Percentiles rank a stretch among this genome's conserved stretches.
Evolutionary conservation across 2,888 invertebrate genomes (phyloP).

Genomic region (Eristalis intricaria): DNA sequence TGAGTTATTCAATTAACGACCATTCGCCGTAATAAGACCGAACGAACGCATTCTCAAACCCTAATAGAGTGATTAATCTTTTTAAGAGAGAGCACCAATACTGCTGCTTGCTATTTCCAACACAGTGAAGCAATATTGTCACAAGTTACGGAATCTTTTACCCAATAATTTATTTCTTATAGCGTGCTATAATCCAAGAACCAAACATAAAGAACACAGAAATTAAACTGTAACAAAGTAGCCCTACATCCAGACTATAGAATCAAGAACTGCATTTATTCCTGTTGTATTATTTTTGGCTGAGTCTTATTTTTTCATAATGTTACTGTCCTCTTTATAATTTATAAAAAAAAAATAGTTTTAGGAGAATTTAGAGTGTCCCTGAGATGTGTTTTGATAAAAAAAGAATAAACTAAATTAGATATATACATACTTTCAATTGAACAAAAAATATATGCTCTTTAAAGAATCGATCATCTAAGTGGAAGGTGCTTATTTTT

Average conservation of each 20-base stretch:
- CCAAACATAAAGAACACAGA: too few species aligned
- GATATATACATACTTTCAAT: not conserved
- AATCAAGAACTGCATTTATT: not conserved
- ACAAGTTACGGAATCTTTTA: too few species aligned
- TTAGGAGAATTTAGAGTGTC: not conserved
- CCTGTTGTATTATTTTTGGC: not conserved
- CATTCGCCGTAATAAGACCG: too few species aligned
- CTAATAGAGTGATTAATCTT: too few species aligned
- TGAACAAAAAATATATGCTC: not conserved
- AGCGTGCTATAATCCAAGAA: too few species aligned
- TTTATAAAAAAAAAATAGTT: not conserved
- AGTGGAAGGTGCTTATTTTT: not conserved
- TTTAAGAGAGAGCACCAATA: too few species aligned
- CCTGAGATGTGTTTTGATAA: not conserved
- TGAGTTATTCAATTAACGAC: too few species aligned
- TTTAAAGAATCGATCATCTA: not conserved
- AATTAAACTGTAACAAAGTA: not conserved
- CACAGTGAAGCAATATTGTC: too few species aligned
- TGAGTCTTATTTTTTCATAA: not conserved
- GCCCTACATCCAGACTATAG: not conserved
- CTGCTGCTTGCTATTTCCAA: too few species aligned
- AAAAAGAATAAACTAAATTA: not conserved
- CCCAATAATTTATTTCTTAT: too few species aligned
- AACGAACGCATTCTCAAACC: too few species aligned
- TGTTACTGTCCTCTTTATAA: not conserved